Evolutionary conservation across 2,113 vertebrate genomes (phyloP), one percentile per base, ranked within the genome.

Genomic region (Plectropomus leopardus): DNA sequence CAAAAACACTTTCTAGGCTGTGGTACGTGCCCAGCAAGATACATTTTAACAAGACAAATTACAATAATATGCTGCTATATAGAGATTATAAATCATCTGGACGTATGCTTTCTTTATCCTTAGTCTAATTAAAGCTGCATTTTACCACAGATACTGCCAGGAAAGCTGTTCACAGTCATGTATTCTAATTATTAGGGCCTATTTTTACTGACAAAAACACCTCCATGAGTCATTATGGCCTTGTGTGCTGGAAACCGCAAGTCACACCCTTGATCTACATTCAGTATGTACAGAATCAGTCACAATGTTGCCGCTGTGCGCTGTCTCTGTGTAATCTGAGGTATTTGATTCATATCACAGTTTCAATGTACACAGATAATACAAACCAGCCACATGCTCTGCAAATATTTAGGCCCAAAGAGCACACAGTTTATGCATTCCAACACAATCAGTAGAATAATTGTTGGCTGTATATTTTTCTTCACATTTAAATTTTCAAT

Each of bases 1-100:
- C 64, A 83, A 72, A 79, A 81, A 79, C 68, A 50, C 30, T 85
- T 78, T 80, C 67, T 76, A 47, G 69, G 70, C 14, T 47, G 34
- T 66, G 57, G 28, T 61, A n/a, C 66, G 68, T 75, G 54, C 72
- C 71, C 50, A 71, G 73, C 81, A 77, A 40, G 70, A 32, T 78
- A 11, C 8, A 59, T 51, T 69, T 74, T 71, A 76, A 17, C 71
- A 77, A 87, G 76, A 84, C 73, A 66, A 68, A 40, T 57, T 61
- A 42, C 53, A 76, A 72, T 80, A 79, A 73, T 3, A 4, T 24
- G 40, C 42, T 64, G 11, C 26, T 67, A 83, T 24, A 70, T 58
- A 53, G 51, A 50, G 61, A 55, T 40, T 64, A 74, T 72, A 75
- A 82, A 86, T 85, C 72, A 85, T 50, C 30, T 19, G 44, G 21